A percentile compares a stretch with the other conserved stretches of the same genome.
phyloP scores from a whole-genome alignment of 2,113 vertebrate genomes.

The Panurus biarmicus region DNA sequence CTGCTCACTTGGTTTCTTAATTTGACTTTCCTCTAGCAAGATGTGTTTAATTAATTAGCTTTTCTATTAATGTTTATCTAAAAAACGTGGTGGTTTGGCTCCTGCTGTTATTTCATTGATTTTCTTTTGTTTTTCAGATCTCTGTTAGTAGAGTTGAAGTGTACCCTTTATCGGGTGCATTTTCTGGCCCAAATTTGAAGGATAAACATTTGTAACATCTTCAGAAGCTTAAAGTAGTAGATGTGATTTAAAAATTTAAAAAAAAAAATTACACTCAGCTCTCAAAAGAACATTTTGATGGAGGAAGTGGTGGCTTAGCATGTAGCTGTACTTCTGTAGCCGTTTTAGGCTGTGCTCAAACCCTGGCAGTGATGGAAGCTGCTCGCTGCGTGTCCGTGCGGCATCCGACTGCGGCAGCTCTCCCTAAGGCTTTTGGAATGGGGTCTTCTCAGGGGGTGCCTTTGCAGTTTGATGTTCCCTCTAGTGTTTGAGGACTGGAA shows the following conservation, averaged over 20 bases:
- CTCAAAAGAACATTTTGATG: neutral
- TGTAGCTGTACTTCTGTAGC: neutral
- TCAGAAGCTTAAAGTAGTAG: neutral
- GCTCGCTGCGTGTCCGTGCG: rapidly evolving
- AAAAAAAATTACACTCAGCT: neutral
- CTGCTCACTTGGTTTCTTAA: neutral
- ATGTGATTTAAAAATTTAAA: neutral
- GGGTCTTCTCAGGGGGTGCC: neutral
- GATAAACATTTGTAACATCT: neutral
- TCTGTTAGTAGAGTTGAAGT: neutral
- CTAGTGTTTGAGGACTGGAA: conserved; percentile 36
- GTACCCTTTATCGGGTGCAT: neutral
- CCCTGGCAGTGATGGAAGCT: neutral
- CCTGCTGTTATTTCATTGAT: neutral
- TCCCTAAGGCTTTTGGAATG: rapidly evolving
- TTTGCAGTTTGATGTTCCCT: conserved; percentile 36
- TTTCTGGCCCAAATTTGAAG: neutral
- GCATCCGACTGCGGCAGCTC: rapidly evolving
- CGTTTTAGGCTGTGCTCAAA: neutral
- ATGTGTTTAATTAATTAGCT: neutral
- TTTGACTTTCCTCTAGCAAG: neutral
- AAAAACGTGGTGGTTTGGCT: neutral
- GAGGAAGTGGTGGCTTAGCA: neutral
- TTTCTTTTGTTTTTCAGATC: neutral
- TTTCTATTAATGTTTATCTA: neutral